These are phyloP conservation scores for Andrena cerasifolii DNA, from an alignment of 1,140 invertebrate genomes.

Conservation along the genomic window DNA sequence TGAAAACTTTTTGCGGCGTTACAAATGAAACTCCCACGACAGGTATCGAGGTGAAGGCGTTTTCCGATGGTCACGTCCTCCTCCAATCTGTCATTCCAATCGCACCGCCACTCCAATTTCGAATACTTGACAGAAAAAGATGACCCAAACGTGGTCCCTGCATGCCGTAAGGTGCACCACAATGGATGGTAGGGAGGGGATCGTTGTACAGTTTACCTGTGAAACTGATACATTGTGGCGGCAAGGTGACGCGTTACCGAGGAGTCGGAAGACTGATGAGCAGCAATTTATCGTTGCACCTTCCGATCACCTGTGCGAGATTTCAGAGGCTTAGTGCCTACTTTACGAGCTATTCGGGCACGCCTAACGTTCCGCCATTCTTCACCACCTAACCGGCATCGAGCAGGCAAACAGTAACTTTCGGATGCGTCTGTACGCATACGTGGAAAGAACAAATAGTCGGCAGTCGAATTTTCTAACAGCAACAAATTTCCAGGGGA, in stretches of 20 bases:
- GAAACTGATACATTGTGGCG: slow-evolving; percentile 21
- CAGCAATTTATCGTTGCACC: slow-evolving; percentile 75
- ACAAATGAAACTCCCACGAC: too few relatives aligned
- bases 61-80: too few relatives aligned
- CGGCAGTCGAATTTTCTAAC: background rate
- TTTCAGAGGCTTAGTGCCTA: slow-evolving; percentile 48
- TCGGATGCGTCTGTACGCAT: background rate
- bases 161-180: background rate
- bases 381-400: slow-evolving; percentile 30
- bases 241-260: slow-evolving; percentile 51
- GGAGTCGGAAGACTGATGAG: slow-evolving; percentile 77
- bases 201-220: slow-evolving; percentile 10
- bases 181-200: background rate
- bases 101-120: too few relatives aligned
- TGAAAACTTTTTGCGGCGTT: too few relatives aligned
- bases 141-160: background rate
- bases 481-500: background rate
- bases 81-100: too few relatives aligned
- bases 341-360: slow-evolving; percentile 70
- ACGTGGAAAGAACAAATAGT: slow-evolving; percentile 15
- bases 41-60: too few relatives aligned
- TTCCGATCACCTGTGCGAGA: slow-evolving; percentile 76
- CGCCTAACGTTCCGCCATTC: slow-evolving; percentile 70
- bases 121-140: background rate
- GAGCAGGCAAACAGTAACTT: background rate